Percentiles rank a stretch among this genome's conserved stretches.
phyloP scores from a whole-genome alignment of 2,113 vertebrate species.

The Aramus guarauna region DNA sequence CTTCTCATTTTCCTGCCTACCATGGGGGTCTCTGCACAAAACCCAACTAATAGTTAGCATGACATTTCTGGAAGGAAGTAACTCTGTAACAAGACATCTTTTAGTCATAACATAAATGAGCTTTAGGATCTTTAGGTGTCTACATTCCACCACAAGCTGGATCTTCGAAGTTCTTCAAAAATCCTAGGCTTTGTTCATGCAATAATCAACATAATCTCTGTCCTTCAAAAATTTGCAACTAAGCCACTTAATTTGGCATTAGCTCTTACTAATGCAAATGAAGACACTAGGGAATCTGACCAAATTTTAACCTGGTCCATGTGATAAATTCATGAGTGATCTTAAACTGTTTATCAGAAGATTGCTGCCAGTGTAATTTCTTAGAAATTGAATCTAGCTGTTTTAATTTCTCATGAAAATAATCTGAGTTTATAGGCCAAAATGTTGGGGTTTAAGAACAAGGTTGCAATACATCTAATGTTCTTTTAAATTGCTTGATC shows the following conservation, averaged over 20 bases:
- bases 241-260: neutral
- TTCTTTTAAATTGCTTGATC: neutral
- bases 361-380: neutral
- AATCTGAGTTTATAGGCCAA: neutral
- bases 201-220: neutral
- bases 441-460: neutral
- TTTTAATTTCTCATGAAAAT: neutral
- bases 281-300: neutral
- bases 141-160: neutral
- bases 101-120: constrained; percentile 9
- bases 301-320: neutral
- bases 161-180: neutral
- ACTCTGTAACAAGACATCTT: neutral
- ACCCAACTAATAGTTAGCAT: neutral
- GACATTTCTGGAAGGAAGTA: neutral
- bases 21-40: neutral
- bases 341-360: neutral
- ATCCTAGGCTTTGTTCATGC: neutral
- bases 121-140: constrained; percentile 24
- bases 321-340: neutral
- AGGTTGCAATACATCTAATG: neutral
- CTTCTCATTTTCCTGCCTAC: neutral
- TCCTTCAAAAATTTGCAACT: neutral
- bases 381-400: neutral
- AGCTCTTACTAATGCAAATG: neutral